Evolutionary conservation across 2,113 vertebrate genomes (phyloP).

Genomic region (Leptodactylus fuscus): DNA sequence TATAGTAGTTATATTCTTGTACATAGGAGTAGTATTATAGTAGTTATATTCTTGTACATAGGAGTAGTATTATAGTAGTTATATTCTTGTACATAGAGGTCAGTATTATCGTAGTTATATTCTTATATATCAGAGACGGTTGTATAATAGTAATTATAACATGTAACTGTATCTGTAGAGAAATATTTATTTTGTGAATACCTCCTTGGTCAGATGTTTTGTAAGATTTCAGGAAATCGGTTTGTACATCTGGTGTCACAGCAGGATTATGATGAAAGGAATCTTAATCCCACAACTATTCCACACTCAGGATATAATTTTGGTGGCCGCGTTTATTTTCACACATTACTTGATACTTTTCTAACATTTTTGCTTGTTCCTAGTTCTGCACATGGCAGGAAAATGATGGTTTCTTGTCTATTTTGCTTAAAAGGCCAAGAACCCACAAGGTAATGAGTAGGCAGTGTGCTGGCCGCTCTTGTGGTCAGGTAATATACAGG

Average conservation of each 20-base stretch:
- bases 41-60: constrained; percentile 12
- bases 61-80: neutral
- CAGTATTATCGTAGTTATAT: neutral
- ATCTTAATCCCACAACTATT: neutral
- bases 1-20: constrained; percentile 24
- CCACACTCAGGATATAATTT: neutral
- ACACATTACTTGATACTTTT: neutral
- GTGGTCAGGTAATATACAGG: neutral
- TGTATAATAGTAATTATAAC: neutral
- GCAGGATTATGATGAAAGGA: constrained; percentile 22
- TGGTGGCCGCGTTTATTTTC: neutral
- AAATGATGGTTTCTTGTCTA: neutral
- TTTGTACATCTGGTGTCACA: neutral
- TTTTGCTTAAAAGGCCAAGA: neutral
- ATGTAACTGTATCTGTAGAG: neutral
- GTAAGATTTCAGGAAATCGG: neutral
- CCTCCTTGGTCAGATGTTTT: neutral
- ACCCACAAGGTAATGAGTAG: neutral
- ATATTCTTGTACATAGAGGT: neutral
- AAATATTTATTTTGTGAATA: neutral
- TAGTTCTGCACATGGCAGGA: neutral
- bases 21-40: constrained; percentile 8
- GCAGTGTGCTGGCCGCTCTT: neutral
- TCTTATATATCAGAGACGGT: neutral
- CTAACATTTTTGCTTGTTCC: neutral